Evolutionary conservation across 2,888 invertebrate species (phyloP), one percentile per base, ranked within the genome.

Genomic region (Arge pagana): DNA sequence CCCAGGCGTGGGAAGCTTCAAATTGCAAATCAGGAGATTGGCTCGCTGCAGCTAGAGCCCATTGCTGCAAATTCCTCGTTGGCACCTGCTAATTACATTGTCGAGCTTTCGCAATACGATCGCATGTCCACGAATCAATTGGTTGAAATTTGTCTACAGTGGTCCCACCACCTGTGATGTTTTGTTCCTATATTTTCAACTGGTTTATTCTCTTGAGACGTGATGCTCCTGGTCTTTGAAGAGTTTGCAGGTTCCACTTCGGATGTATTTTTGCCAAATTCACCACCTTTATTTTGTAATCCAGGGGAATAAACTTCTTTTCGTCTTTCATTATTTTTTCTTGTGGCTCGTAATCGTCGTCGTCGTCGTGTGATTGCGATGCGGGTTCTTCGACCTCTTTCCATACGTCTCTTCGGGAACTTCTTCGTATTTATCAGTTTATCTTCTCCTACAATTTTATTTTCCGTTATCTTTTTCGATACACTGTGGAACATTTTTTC

Each of bases 181-280:
- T 15, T n/a, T 43, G 3, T 19, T 37, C 39, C 53, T 39, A 49
- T 37, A 18, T 51, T 23, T 26, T 26, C 18, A 54, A 35, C 16
- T 43, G 28, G 26, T 53, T 51, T 26, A 39, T 58, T 41, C 41
- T 50, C 35, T 52, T 54, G 18, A 59, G 54, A 31, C 45, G 45
- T 15, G 16, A 4, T 28, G 19, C 39, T 48, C 53, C 56, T 35
- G 50, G 52, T 19, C n/a, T 52, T 43, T 55, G 41, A 10, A 60
- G 23, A 36, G 42, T 53, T 43, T 54, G 31, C 39, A 62, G 39
- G 26, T 24, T 52, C 57, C 55, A 60, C 6, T 4, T 52, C 8
- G 60, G 59, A 49, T 60, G 54, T 16, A 13, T 21, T 42, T 49
- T 50, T 4, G 50, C 53, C 8, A 51, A 19, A 19, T 50, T 53